phyloP scores from a whole-genome alignment of 1,140 invertebrate genomes.

The Elymnias hypermnestra region DNA sequence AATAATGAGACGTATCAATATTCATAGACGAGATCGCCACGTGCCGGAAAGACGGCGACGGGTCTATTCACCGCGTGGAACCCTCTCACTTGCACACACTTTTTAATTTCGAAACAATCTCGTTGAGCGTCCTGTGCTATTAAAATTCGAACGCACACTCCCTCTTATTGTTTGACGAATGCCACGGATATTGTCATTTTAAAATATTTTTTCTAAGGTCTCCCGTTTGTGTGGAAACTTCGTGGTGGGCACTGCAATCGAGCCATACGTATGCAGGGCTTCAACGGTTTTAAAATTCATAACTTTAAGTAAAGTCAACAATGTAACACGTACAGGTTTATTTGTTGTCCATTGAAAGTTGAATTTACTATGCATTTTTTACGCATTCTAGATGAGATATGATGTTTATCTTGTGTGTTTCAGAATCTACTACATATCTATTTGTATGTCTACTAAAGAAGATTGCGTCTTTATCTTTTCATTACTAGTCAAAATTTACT shows the following conservation, averaged over 20 bases:
- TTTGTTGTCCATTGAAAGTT: neutral
- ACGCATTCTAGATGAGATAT: no score
- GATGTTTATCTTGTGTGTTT: no score
- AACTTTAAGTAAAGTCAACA: constrained; percentile 14
- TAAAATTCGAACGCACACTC: constrained; percentile 46
- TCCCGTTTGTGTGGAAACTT: constrained; percentile 22
- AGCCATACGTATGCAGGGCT: constrained; percentile 10
- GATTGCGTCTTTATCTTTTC: no score
- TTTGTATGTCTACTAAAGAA: no score
- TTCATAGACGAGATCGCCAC: constrained; percentile 45
- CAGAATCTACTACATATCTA: no score
- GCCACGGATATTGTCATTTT: constrained; percentile 46
- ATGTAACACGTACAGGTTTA: constrained; percentile 8
- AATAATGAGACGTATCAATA: constrained; percentile 45
- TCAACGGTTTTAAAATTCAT: constrained; percentile 7
- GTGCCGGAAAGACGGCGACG: constrained; percentile 39
- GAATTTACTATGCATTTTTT: no score
- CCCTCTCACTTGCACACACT: constrained; percentile 34
- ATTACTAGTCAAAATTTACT: no score
- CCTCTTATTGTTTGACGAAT: constrained; percentile 41
- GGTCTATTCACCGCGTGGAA: constrained; percentile 21
- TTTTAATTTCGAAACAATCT: constrained; percentile 42
- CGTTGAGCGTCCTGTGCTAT: constrained; percentile 38
- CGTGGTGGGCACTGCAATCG: constrained; percentile 23
- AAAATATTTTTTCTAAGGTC: constrained; percentile 36